Evolutionary conservation across 2,888 invertebrate species (phyloP).

Genomic region (Poecilus cupreus): DNA sequence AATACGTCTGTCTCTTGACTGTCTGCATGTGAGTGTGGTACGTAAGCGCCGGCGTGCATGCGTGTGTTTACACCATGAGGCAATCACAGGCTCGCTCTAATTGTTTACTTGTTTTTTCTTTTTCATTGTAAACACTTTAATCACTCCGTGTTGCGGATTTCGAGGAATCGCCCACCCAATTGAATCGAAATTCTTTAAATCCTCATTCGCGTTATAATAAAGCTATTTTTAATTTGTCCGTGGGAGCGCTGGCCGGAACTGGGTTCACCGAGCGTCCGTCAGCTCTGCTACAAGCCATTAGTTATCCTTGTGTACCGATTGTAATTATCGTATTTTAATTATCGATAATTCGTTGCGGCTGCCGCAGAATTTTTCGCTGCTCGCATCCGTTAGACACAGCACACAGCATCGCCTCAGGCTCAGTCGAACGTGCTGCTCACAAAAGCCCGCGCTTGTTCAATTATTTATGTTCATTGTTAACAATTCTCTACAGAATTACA

Average conservation of each 20-base stretch:
- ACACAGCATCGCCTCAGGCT: not conserved
- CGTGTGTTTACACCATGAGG: constrained; percentile 59
- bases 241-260: not conserved
- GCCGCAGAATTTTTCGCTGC: constrained; percentile 22
- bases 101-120: constrained; percentile 67
- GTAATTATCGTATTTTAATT: constrained; percentile 50
- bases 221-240: not conserved
- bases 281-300: not conserved
- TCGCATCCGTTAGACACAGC: constrained; percentile 24
- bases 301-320: constrained; percentile 30
- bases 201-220: not conserved
- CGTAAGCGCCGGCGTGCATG: constrained; percentile 60
- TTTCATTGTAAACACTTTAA: constrained; percentile 56
- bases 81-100: constrained; percentile 71
- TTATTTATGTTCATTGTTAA: constrained; percentile 49
- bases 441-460: constrained; percentile 38
- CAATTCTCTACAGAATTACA: constrained; percentile 34
- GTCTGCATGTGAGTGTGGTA: constrained; percentile 59
- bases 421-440: not conserved
- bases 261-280: not conserved
- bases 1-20: constrained; percentile 70
- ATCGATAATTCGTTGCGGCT: constrained; percentile 48
- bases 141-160: constrained; percentile 29
- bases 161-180: constrained; percentile 29
- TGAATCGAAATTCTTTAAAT: not conserved